Base-by-base conservation (phyloP, 1,140 invertebrate genomes). In the Lepidurus couesii region DNA sequence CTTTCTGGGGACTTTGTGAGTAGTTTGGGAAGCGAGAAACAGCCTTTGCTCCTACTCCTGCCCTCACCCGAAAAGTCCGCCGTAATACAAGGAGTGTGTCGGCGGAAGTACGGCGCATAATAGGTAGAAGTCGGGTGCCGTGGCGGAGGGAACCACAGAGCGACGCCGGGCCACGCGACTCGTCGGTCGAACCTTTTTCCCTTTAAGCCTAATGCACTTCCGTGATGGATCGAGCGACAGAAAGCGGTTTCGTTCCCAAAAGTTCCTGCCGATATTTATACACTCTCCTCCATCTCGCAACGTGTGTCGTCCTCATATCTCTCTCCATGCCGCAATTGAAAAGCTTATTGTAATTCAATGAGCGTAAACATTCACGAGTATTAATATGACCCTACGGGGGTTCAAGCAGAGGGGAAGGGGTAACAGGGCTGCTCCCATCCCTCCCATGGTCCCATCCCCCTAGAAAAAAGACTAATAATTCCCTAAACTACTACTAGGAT, bases 281-380 rank as follows among this genome's bases (percentile, higher is more conserved):
- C 0, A 34, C 34, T 34, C 34, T 34, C 34, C 34, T 34, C 34
- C 34, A 34, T 34, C 34, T 34, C 34, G 34, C 34, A 34, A 65
- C 53, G 53, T 65, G 53, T 65, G 53, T 16, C 53, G 13, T 47
- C 10, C 16, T 16, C 10, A 21, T 65, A 7, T 13, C 53, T 65
- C 8, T 9, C 53, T 65, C 53, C 13, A 13, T 21, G 53, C 53
- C 53, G 53, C 53, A 65, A 65, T 65, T 65, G 53, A 16, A 65
- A 65, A 65, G 53, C 53, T 65, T 65, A 65, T 65, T 65, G 53
- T 65, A 65, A 65, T 65, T 65, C 53, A 65, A 65, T 65, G 53
- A 65, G 53, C 53, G 53, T 65, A 65, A 65, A 65, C 53, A 65
- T 21, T 65, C 53, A 65, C n/a, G 53, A 65, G 16, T 65, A 65